A percentile compares a stretch with the other conserved stretches of the same genome.
These are phyloP conservation scores for Rhagologus leucostigma DNA, from an alignment of 2,113 vertebrate genomes.

Conservation along the genomic window DNA sequence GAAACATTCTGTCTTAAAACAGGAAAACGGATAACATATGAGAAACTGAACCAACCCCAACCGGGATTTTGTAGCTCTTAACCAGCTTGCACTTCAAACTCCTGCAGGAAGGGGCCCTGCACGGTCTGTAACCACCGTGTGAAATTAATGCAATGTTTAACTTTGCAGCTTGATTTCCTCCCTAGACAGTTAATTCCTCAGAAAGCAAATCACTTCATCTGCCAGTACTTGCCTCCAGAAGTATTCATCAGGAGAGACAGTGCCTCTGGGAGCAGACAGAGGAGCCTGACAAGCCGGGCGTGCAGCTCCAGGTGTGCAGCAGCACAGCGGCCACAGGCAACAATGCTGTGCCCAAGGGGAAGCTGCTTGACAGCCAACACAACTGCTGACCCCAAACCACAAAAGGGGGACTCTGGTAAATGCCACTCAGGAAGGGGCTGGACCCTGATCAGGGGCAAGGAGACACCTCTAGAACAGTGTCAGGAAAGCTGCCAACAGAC, in stretches of 20 bases:
- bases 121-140: accelerated
- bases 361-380: background rate
- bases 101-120: background rate
- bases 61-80: background rate
- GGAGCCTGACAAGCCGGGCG: background rate
- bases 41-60: background rate
- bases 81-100: background rate
- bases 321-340: background rate
- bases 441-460: background rate
- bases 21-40: background rate
- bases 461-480: accelerated
- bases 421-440: accelerated
- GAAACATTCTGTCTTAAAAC: background rate
- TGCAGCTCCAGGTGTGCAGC: background rate
- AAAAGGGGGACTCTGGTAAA: background rate
- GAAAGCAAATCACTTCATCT: background rate
- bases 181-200: background rate
- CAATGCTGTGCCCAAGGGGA: background rate
- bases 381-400: background rate
- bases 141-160: background rate
- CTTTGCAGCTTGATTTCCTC: background rate
- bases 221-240: background rate
- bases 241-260: background rate
- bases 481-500: background rate
- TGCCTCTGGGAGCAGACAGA: background rate